phyloP scores from a whole-genome alignment of 1,140 invertebrate genomes.

The Leptopilina clavipes region DNA sequence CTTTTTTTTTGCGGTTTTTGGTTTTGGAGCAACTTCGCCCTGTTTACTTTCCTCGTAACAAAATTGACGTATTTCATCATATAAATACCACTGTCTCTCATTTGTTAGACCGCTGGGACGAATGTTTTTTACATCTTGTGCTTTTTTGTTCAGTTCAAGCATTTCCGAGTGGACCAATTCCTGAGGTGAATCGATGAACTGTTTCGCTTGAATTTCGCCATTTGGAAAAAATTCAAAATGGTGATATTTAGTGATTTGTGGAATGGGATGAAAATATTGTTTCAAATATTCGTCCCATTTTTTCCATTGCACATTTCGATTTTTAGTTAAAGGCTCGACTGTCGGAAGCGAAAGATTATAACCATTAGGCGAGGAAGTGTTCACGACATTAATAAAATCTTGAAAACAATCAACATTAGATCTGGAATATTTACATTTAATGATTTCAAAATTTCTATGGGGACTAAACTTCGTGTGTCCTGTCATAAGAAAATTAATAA shows the following conservation, averaged over 20 bases:
- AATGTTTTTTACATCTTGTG: background rate
- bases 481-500: background rate
- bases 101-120: background rate
- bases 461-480: conserved; percentile 14
- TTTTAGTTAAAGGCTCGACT: background rate
- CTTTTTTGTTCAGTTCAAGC: background rate
- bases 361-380: background rate
- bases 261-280: background rate
- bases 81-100: conserved; percentile 4
- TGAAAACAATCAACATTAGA: conserved; percentile 5
- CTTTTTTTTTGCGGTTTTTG: background rate
- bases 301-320: background rate
- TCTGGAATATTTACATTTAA: background rate
- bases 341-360: background rate
- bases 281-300: background rate
- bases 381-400: background rate
- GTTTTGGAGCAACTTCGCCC: background rate
- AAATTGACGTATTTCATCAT: background rate
- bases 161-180: background rate
- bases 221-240: background rate
- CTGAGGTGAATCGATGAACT: background rate
- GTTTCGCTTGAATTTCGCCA: background rate
- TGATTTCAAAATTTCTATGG: background rate
- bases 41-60: background rate
- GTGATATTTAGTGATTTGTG: background rate